Evolutionary conservation across 2,113 vertebrate species (phyloP), one percentile per base, ranked within the genome.

Genomic region (Corydoras maculifer): DNA sequence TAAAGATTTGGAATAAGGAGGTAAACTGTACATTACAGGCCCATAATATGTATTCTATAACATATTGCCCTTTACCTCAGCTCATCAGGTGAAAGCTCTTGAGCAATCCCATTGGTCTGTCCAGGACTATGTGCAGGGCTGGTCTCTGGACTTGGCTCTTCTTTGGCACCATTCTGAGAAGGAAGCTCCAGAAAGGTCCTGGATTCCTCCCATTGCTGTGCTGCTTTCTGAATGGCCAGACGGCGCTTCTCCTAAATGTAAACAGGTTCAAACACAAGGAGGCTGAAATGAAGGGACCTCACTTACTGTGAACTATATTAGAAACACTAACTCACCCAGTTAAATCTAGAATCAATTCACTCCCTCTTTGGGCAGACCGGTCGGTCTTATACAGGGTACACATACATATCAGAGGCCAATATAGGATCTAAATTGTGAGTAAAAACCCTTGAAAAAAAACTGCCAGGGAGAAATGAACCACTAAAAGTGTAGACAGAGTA

Each of bases 181-280:
- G 90, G 86, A 62, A 82, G 80, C 72, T 88, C 89, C 75, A 87
- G 77, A 59, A 84, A 82, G 75, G 89, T 82, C 76, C 82, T 85
- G 80, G 86, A 35, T 31, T 77, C 89, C 82, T 95, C 94, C 97
- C 97, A 99, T 43, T 93, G 92, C n/a, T 86, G 93, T 3, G 96
- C 94, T 50, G 96, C 92, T 66, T 96, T 96, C 78, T 86, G 90
- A 73, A 99, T 94, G 0, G 93, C 94, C 63, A 95, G 85, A 5
- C 94, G 90, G 58, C 94, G 93, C 87, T 97, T 97, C 74, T 98
- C 96, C 97, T 99, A 78, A 48, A 85, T 5, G 14, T 9, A 50
- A 8, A 59, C 12, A 57, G 35, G 7, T 43, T 43, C 35, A 43
- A 8, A 43, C 35, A 43, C 35, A 43, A 43, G 0, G 35, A 43